Percentiles rank a stretch among this genome's conserved stretches.
Evolutionary conservation across 2,797 vertebrate genomes (phyloP).

Genomic region (Perodicticus potto): DNA sequence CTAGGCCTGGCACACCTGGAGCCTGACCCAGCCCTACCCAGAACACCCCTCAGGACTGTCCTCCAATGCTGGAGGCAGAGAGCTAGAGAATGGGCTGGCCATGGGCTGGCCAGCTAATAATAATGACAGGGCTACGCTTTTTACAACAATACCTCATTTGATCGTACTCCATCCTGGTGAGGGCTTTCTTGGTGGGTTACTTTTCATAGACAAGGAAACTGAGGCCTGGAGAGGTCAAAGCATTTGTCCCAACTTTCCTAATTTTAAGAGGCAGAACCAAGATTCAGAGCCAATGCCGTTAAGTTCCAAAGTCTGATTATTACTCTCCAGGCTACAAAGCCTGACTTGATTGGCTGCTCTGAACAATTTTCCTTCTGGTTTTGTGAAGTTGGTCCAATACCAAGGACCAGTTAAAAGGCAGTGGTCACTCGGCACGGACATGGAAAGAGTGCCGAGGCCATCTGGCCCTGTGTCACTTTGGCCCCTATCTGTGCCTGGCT

Average conservation of each 20-base stretch:
- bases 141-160: not conserved
- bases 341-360: not conserved
- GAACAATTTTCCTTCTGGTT: not conserved
- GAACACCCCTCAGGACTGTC: not conserved
- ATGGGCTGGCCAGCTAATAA: not conserved
- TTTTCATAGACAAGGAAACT: not conserved
- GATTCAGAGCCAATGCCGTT: not conserved
- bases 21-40: slow-evolving; percentile 10
- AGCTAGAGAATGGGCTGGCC: rapidly evolving
- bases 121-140: not conserved
- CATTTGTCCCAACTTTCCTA: not conserved
- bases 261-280: not conserved
- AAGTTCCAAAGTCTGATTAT: not conserved
- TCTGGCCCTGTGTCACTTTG: not conserved
- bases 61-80: not conserved
- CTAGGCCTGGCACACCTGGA: slow-evolving; percentile 62
- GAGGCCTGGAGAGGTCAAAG: not conserved
- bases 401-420: not conserved
- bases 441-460: not conserved
- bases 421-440: not conserved
- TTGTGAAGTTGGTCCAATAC: not conserved
- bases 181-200: not conserved
- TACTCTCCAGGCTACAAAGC: not conserved
- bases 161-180: not conserved
- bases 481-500: not conserved